Percentiles rank a stretch among this genome's conserved stretches.
Conservation (phyloP, 2,113 vertebrate species). For the Tragelaphus strepsiceros region DNA sequence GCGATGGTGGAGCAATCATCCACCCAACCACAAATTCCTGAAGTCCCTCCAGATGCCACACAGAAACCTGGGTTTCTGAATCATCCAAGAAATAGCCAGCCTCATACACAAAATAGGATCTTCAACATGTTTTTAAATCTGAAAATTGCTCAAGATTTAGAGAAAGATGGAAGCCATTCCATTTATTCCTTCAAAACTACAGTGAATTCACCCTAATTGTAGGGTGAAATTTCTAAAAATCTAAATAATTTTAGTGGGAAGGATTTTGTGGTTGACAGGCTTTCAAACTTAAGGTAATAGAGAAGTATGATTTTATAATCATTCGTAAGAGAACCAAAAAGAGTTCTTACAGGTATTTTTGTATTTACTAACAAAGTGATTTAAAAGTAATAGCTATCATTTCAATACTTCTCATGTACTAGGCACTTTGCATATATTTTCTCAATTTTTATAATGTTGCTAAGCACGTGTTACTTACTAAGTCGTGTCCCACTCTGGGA, state of each 20-base stretch:
- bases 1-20: not conserved
- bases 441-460: not conserved
- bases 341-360: not conserved
- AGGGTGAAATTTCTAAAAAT: not conserved
- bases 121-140: not conserved
- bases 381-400: not conserved
- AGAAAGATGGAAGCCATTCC: not conserved
- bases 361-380: not conserved
- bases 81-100: not conserved
- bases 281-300: not conserved
- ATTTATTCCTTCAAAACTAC: not conserved
- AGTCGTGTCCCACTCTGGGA: not conserved
- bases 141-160: conserved; percentile 14
- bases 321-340: not conserved
- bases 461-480: not conserved
- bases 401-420: not conserved
- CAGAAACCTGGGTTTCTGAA: conserved; percentile 9
- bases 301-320: not conserved
- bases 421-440: not conserved
- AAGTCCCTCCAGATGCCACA: conserved; percentile 6
- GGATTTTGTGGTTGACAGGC: not conserved
- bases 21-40: not conserved
- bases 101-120: not conserved
- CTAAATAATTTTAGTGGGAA: conserved; percentile 1
- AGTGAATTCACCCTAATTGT: not conserved